Conservation (phyloP, 2,888 invertebrate species). For the Torymus auratus region DNA sequence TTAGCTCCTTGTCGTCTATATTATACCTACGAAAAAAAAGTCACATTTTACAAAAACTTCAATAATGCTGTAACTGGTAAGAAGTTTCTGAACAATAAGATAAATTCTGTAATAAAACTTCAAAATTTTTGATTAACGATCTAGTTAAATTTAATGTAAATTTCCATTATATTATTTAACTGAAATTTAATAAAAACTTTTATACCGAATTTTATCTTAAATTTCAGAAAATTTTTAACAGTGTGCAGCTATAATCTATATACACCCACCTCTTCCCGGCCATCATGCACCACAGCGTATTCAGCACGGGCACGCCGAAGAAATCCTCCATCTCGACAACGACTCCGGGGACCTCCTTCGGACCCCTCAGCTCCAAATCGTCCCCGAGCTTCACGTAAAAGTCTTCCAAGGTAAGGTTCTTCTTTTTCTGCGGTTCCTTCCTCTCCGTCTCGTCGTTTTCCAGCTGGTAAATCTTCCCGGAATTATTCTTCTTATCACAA, state of each 20-base stretch:
- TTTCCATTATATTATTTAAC: too few species aligned
- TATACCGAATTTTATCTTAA: too few species aligned
- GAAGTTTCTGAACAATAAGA: too few species aligned
- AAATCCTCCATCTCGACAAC: constrained; percentile 84
- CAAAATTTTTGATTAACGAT: too few species aligned
- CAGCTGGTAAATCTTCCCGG: constrained; percentile 68
- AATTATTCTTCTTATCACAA: constrained; percentile 56
- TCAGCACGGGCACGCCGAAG: constrained; percentile 87
- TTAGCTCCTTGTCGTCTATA: constrained; percentile 84
- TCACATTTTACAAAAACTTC: neutral
- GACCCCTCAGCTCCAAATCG: constrained; percentile 66
- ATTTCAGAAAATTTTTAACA: too few species aligned
- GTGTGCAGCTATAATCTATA: constrained; percentile 67
- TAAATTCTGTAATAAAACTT: too few species aligned
- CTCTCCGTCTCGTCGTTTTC: constrained; percentile 58
- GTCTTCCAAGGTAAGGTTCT: constrained; percentile 63
- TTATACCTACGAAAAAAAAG: constrained; percentile 78
- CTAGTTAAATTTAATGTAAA: too few species aligned
- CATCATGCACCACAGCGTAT: constrained; percentile 91
- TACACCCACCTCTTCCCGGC: constrained; percentile 80
- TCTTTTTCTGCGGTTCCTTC: constrained; percentile 41
- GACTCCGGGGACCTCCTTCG: constrained; percentile 71
- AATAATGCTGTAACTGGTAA: too few species aligned
- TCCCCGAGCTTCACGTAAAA: constrained; percentile 70
- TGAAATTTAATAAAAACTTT: too few species aligned